phyloP scores from a whole-genome alignment of 30 jellyfish, hydroid and myxozoan species.

The Aurelia aurita region DNA sequence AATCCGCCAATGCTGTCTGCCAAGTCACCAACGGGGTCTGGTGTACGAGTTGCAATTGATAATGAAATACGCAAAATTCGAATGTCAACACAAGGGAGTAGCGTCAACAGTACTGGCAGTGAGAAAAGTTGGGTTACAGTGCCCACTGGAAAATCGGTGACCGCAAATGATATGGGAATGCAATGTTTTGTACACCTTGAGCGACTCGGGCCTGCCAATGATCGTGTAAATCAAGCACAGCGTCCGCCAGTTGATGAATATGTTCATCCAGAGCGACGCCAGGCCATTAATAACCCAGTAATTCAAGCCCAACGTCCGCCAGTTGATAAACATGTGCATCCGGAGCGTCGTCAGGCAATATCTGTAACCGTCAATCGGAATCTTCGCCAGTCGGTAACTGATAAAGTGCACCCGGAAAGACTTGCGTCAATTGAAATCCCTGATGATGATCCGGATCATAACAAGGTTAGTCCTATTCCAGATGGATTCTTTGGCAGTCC shows the following conservation, averaged over 20 bases:
- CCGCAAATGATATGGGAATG: background rate
- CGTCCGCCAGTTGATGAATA: too few relatives aligned
- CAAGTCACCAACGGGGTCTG: background rate
- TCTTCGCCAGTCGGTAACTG: background rate
- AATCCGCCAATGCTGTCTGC: background rate
- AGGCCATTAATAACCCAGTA: too few relatives aligned
- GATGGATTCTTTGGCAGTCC: slow-evolving; percentile 35
- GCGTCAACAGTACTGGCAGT: background rate
- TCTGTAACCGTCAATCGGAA: too few relatives aligned
- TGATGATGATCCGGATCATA: background rate
- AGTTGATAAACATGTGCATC: too few relatives aligned
- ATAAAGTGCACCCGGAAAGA: slow-evolving; percentile 26
- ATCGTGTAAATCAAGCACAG: too few relatives aligned
- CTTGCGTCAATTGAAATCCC: background rate
- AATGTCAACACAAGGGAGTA: background rate
- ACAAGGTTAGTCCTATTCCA: slow-evolving; percentile 1
- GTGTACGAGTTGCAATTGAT: background rate
- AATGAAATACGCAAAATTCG: slow-evolving; percentile 39
- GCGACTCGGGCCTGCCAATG: too few relatives aligned
- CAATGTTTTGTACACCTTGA: background rate
- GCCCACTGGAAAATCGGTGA: background rate
- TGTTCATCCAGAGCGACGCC: too few relatives aligned
- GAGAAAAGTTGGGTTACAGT: background rate
- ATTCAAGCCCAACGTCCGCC: too few relatives aligned
- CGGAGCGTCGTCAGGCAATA: too few relatives aligned